Conservation (phyloP, 1,140 invertebrate species). For the Lamellibrachia luymesi region DNA sequence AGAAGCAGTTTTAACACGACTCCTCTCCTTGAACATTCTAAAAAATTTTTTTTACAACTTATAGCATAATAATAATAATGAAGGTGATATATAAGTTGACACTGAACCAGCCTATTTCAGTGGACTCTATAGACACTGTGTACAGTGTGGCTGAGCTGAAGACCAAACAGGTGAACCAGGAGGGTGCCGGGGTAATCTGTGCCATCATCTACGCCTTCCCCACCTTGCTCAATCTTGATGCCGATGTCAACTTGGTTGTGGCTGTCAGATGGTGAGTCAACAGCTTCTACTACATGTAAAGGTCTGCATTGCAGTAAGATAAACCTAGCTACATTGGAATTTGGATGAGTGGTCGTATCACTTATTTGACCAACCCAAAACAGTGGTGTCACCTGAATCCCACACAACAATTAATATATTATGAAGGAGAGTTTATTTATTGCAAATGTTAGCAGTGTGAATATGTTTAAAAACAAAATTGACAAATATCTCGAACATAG, state of each 20-base stretch:
- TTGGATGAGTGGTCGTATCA: no score
- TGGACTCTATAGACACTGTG: not conserved
- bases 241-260: not conserved
- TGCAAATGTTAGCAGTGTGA: no score
- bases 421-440: no score
- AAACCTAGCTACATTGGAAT: no score
- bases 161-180: conserved; percentile 6
- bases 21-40: no score
- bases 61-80: not conserved
- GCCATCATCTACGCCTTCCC: conserved; percentile 16
- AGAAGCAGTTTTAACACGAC: no score
- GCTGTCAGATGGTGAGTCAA: conserved; percentile 11
- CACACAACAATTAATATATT: no score
- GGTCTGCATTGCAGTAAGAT: not conserved
- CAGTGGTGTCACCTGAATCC: no score
- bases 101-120: not conserved
- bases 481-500: no score
- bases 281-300: not conserved
- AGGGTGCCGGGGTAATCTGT: not conserved
- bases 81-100: not conserved
- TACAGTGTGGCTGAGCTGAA: conserved; percentile 13
- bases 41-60: no score
- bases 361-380: no score
- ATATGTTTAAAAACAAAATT: no score
- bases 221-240: conserved; percentile 4